Percentiles rank a stretch among this genome's conserved stretches.
These are phyloP conservation scores for Oreohelix idahoensis DNA, from an alignment of 1,140 invertebrate genomes.

Conservation along the genomic window DNA sequence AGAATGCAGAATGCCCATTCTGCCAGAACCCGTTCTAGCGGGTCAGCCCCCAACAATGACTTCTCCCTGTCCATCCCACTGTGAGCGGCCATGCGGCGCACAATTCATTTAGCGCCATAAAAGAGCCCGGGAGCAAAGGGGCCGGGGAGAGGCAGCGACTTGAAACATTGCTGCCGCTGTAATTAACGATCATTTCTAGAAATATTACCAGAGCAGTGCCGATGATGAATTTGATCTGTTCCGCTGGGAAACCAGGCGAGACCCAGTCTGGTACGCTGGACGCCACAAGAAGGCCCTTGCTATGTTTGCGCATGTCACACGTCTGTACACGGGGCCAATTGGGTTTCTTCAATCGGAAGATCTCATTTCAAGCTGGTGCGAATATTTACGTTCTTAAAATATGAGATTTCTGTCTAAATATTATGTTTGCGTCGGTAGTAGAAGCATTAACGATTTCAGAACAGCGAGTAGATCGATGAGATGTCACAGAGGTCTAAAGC, in stretches of 20 bases:
- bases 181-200: slow-evolving; percentile 37
- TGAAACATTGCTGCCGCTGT: slow-evolving; percentile 24
- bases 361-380: slow-evolving; percentile 39
- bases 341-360: slow-evolving; percentile 35
- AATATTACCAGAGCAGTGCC: slow-evolving; percentile 20
- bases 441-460: slow-evolving; percentile 16
- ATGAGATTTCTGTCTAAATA: slow-evolving; percentile 37
- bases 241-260: slow-evolving; percentile 15
- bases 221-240: slow-evolving; percentile 43
- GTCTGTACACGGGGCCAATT: slow-evolving; percentile 30
- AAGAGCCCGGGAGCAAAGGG: neutral
- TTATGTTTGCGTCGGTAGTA: slow-evolving; percentile 12
- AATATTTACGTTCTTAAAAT: slow-evolving; percentile 40
- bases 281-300: neutral
- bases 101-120: slow-evolving; percentile 15
- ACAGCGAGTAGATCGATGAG: slow-evolving; percentile 1
- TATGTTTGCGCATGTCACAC: slow-evolving; percentile 11
- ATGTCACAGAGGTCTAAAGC: neutral
- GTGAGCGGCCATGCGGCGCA: neutral
- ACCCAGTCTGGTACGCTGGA: neutral
- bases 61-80: neutral
- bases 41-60: neutral
- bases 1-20: slow-evolving; percentile 1
- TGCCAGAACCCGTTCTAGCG: neutral
- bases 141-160: slow-evolving; percentile 13